Evolutionary conservation across 1,140 invertebrate species (phyloP).

Genomic region (Drosophila sucinea): DNA sequence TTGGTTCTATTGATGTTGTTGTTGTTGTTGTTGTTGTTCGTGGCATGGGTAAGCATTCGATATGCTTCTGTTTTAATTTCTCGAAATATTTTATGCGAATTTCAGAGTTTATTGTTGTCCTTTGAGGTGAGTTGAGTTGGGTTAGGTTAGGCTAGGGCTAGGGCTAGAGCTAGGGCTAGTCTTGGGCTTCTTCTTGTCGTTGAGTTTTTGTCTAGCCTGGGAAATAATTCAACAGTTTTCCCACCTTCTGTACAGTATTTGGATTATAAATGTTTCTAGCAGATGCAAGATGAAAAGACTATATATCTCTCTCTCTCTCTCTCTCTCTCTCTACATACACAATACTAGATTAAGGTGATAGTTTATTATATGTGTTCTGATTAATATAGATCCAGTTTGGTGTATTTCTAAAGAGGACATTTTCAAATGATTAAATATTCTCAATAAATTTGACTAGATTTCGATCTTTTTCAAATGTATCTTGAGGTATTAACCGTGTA

Average conservation of each 20-base stretch:
- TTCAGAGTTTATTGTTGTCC: constrained; percentile 51
- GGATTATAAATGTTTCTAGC: constrained; percentile 1
- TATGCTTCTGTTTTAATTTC: constrained; percentile 73
- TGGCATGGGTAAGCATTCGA: constrained; percentile 42
- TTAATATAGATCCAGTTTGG: too few relatives aligned
- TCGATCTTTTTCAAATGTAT: too few relatives aligned
- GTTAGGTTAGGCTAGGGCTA: constrained; percentile 44
- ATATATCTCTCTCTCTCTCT: background rate
- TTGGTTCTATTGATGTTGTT: constrained; percentile 8
- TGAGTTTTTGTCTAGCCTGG: constrained; percentile 32
- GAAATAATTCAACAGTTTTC: constrained; percentile 65
- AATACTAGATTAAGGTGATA: too few relatives aligned
- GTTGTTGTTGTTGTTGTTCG: background rate
- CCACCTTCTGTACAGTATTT: constrained; percentile 47
- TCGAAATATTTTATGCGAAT: constrained; percentile 63
- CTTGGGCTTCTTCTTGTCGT: constrained; percentile 13
- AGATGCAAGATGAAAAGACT: background rate
- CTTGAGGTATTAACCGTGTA: too few relatives aligned
- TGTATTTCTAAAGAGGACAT: too few relatives aligned
- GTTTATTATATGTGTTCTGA: too few relatives aligned
- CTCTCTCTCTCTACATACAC: too few relatives aligned
- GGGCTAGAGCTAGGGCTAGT: constrained; percentile 36
- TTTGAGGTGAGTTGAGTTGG: constrained; percentile 44
- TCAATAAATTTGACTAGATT: too few relatives aligned
- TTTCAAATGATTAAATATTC: too few relatives aligned